phyloP scores from a whole-genome alignment of 2,888 invertebrate species.

The Drosophila neutralis region DNA sequence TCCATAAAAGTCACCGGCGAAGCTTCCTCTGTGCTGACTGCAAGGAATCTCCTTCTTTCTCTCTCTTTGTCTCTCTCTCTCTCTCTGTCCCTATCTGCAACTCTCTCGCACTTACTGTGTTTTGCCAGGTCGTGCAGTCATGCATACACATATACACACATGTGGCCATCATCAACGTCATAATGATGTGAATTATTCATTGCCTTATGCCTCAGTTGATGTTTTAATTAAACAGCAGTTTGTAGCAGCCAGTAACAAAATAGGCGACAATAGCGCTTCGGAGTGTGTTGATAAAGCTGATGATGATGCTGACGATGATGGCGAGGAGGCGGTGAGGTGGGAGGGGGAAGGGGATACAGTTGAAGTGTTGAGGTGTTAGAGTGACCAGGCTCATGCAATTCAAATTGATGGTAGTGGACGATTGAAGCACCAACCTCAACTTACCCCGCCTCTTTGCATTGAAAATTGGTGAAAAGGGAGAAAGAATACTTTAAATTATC shows the following conservation, averaged over 20 bases:
- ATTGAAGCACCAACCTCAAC: constrained; percentile 10
- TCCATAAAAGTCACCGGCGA: constrained; percentile 59
- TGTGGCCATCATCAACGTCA: constrained; percentile 47
- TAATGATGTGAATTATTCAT: constrained; percentile 77
- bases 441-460: not conserved
- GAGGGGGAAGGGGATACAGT: not conserved
- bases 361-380: constrained; percentile 13
- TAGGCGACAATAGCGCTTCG: constrained; percentile 32
- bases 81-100: not conserved
- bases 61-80: not conserved
- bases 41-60: constrained; percentile 24
- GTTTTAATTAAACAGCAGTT: constrained; percentile 72
- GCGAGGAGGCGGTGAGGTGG: too few species aligned
- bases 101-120: not conserved
- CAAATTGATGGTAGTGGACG: constrained; percentile 35
- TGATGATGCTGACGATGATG: not conserved
- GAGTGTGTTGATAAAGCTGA: not conserved
- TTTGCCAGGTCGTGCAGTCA: constrained; percentile 20
- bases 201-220: constrained; percentile 77
- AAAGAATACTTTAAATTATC: not conserved
- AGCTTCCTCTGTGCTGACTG: constrained; percentile 16
- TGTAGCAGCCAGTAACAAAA: constrained; percentile 33
- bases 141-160: constrained; percentile 3
- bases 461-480: not conserved
- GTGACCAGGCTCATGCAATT: constrained; percentile 40